Percentiles rank a stretch among this genome's conserved stretches.
Conservation (phyloP, 2,888 invertebrate species). For the Melangyna quadrimaculata region DNA sequence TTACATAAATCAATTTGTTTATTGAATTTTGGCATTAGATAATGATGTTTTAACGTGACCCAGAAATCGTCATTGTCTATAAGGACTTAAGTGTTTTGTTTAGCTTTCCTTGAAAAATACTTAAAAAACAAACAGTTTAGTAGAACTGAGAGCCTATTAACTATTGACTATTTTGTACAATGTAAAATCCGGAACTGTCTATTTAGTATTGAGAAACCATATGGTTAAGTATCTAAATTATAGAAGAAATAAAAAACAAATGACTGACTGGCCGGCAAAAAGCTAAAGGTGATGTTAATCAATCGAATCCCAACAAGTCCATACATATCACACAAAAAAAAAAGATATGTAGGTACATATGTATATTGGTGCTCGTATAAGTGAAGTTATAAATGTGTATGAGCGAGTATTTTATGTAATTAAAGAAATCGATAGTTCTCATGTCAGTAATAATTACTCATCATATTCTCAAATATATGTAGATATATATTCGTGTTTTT, state of each 20-base stretch:
- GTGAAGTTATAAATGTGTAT: not conserved
- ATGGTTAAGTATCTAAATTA: not conserved
- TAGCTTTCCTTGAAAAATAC: no score
- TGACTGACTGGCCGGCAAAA: not conserved
- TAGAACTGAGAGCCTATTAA: not conserved
- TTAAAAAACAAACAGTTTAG: no score
- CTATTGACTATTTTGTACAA: not conserved
- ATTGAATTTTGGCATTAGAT: no score
- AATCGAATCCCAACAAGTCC: constrained; percentile 14
- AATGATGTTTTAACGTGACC: no score
- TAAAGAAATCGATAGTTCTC: not conserved
- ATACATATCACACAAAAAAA: not conserved
- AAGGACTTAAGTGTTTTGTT: no score
- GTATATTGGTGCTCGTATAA: not conserved
- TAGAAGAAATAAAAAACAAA: not conserved
- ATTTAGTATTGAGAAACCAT: not conserved
- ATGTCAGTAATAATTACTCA: not conserved
- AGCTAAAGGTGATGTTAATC: constrained; percentile 4
- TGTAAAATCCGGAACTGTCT: not conserved
- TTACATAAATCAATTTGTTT: no score
- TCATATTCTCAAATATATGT: no score
- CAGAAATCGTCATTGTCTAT: no score
- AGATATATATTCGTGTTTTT: no score
- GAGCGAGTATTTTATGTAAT: not conserved
- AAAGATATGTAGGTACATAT: not conserved